Conservation (phyloP, 2,113 vertebrate genomes). For the Aphelocoma coerulescens region DNA sequence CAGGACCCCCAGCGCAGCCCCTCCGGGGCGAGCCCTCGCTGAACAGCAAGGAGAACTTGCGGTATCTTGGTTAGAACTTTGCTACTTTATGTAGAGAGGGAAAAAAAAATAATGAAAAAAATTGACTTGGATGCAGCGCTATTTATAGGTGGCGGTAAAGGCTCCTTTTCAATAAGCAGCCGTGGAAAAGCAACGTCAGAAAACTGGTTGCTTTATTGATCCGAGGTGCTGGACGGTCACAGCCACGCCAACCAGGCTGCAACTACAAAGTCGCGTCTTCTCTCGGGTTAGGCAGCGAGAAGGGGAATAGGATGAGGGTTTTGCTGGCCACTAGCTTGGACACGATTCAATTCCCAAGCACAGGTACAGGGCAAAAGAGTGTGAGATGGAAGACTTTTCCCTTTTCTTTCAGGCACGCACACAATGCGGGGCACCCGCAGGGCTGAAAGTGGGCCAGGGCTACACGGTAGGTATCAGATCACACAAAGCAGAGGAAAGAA, state of each 20-base stretch:
- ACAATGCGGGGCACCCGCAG: slow-evolving; percentile 14
- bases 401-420: neutral
- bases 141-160: slow-evolving; percentile 65
- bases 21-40: neutral
- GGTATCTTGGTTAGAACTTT: neutral
- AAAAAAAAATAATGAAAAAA: neutral
- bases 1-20: neutral
- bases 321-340: neutral
- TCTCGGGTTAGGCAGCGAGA: neutral
- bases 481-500: slow-evolving; percentile 14
- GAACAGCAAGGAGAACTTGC: neutral
- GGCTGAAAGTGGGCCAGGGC: slow-evolving; percentile 56
- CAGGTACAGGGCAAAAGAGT: neutral
- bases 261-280: neutral
- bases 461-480: slow-evolving; percentile 21
- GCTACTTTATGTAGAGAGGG: neutral
- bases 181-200: slow-evolving; percentile 3
- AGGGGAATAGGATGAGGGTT: neutral
- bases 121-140: slow-evolving; percentile 1
- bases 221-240: neutral
- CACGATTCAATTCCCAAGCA: neutral
- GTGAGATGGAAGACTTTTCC: neutral
- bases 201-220: slow-evolving; percentile 15
- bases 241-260: neutral
- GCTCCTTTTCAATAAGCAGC: slow-evolving; percentile 26